Evolutionary conservation across 2,113 vertebrate genomes (phyloP).

Genomic region (Cyphomyrus discorhynchus): DNA sequence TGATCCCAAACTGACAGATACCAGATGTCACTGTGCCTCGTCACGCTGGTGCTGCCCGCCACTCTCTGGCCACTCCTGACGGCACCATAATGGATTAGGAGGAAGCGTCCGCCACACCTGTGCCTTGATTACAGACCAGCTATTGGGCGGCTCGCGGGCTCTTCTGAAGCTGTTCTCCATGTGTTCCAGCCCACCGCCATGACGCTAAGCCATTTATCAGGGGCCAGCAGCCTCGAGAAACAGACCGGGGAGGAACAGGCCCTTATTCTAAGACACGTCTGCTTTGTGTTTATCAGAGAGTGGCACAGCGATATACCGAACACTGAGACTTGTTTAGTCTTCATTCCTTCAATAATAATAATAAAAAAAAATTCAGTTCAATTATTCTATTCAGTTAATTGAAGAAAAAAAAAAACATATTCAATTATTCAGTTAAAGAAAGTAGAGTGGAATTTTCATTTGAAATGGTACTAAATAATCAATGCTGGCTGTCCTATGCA

Average conservation of each 20-base stretch:
- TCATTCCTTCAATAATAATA: background rate
- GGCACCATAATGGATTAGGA: constrained; percentile 70
- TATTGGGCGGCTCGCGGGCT: constrained; percentile 64
- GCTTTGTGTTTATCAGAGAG: background rate
- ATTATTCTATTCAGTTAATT: background rate
- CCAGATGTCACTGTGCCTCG: constrained; percentile 49
- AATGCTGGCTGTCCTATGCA: background rate
- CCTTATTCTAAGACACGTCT: background rate
- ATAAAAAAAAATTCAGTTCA: background rate
- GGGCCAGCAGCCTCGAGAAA: background rate
- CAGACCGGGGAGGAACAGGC: background rate
- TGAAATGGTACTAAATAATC: background rate
- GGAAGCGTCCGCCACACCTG: constrained; percentile 66
- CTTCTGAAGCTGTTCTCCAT: constrained; percentile 42
- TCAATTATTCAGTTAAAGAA: background rate
- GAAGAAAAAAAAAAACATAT: background rate
- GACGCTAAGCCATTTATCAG: background rate
- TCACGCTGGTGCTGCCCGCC: constrained; percentile 49
- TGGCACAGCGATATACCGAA: background rate
- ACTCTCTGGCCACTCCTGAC: constrained; percentile 54
- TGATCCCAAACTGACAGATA: constrained; percentile 65
- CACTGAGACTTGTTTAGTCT: background rate
- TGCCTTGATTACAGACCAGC: constrained; percentile 69
- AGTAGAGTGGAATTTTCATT: background rate
- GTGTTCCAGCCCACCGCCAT: background rate